phyloP scores from a whole-genome alignment of 2,888 invertebrate species.

The Microplitis deprimator region DNA sequence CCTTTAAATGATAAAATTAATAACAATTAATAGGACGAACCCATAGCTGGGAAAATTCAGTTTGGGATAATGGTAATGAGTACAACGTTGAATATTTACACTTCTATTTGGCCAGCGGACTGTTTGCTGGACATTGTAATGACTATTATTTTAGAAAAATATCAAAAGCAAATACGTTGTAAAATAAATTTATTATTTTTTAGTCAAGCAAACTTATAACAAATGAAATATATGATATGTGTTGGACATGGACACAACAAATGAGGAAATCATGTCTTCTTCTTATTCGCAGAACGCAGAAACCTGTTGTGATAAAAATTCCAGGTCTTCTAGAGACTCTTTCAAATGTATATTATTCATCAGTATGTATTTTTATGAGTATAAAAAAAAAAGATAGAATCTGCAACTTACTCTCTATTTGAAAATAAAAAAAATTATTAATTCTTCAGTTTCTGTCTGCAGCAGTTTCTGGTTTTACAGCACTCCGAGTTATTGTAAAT shows the following conservation, averaged over 20 bases:
- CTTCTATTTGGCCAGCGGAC: conserved; percentile 48
- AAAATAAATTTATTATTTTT: neutral
- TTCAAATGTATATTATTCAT: neutral
- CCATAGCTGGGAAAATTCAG: conserved; percentile 42
- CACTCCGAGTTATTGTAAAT: conserved; percentile 44
- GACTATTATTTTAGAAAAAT: neutral
- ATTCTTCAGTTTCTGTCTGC: conserved; percentile 49
- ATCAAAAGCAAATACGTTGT: too few relatives aligned
- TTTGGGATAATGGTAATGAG: conserved; percentile 40
- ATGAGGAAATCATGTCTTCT: neutral
- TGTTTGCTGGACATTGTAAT: conserved; percentile 36
- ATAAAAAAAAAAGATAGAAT: too few relatives aligned
- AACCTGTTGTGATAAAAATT: neutral
- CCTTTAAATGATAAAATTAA: neutral
- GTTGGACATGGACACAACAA: neutral
- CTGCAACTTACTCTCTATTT: too few relatives aligned
- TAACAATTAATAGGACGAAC: conserved; percentile 39
- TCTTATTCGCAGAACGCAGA: neutral
- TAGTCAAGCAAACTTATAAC: neutral
- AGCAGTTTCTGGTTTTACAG: conserved; percentile 50
- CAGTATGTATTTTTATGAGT: neutral
- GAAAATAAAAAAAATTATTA: conserved; percentile 30
- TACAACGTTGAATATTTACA: conserved; percentile 39
- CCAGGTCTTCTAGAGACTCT: neutral
- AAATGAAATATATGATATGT: neutral